Conservation (phyloP, 2,797 vertebrate genomes). For the Zalophus californianus region DNA sequence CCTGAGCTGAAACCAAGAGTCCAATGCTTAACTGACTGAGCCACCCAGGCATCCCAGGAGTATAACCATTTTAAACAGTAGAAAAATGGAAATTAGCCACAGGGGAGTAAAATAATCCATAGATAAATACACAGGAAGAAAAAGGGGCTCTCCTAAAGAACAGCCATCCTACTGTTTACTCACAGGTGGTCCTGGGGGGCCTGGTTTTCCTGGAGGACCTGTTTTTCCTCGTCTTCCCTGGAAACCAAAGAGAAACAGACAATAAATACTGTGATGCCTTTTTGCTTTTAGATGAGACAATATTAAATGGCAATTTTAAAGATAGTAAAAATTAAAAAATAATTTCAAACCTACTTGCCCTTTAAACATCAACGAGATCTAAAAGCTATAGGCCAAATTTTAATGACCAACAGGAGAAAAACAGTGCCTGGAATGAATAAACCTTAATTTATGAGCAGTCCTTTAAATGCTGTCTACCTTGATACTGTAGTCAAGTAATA, state of each 20-base stretch:
- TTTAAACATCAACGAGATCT: not conserved
- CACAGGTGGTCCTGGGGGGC: slow-evolving; percentile 93
- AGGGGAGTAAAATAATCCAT: not conserved
- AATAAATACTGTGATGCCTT: slow-evolving; percentile 41
- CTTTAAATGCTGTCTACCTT: not conserved
- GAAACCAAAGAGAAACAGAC: slow-evolving; percentile 76
- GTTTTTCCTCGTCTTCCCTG: slow-evolving; percentile 96
- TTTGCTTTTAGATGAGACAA: slow-evolving; percentile 60
- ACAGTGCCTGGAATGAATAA: not conserved
- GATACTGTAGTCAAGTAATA: not conserved
- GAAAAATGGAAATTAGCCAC: not conserved
- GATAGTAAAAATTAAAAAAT: slow-evolving; percentile 25
- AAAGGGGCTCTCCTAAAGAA: not conserved
- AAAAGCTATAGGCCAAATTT: not conserved
- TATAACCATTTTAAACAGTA: not conserved
- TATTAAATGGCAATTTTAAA: slow-evolving; percentile 48
- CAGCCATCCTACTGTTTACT: slow-evolving; percentile 83
- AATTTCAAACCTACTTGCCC: not conserved
- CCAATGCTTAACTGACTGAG: not conserved
- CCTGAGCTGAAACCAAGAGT: not conserved
- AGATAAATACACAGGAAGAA: not conserved
- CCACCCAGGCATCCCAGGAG: not conserved
- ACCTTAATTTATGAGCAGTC: slow-evolving; percentile 43
- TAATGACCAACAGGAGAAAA: slow-evolving; percentile 48
- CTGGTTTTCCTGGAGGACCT: slow-evolving; percentile 90